Evolutionary conservation across 2,888 invertebrate species (phyloP).

Genomic region (Cephus pygmeus): DNA sequence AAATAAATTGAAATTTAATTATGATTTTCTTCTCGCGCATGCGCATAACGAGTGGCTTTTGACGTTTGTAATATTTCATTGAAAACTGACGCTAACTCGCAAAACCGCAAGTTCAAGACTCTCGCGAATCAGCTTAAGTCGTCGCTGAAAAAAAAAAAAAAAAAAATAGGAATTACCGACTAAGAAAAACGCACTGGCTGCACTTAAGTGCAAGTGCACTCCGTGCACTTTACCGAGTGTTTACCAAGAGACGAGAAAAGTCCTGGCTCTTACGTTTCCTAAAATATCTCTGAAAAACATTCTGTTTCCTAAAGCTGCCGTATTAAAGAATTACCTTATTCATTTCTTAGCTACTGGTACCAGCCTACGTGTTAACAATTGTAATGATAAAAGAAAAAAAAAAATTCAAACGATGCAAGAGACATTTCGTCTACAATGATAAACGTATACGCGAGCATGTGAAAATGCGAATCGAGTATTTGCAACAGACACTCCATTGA

Average conservation of each 20-base stretch:
- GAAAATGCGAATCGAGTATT: not conserved
- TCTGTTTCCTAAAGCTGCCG: not conserved
- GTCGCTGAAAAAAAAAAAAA: not conserved
- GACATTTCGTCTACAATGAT: not conserved
- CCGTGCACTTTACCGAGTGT: not conserved
- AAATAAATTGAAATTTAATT: not conserved
- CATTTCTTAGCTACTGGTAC: too few relatives aligned
- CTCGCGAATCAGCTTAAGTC: not conserved
- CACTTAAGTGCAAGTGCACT: not conserved
- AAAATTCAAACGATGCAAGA: not conserved
- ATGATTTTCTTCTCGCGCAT: not conserved
- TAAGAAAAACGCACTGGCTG: not conserved
- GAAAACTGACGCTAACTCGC: not conserved
- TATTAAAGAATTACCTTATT: not conserved
- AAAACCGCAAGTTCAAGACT: not conserved
- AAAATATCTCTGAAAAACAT: not conserved
- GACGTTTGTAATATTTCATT: not conserved
- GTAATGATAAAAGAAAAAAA: too few relatives aligned
- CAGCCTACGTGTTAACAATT: too few relatives aligned
- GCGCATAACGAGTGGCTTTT: not conserved
- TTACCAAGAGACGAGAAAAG: not conserved
- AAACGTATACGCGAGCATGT: not conserved
- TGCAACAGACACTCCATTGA: not conserved
- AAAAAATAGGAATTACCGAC: not conserved
- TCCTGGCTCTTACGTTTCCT: not conserved